Evolutionary conservation across 1,140 invertebrate genomes (phyloP), one percentile per base, ranked within the genome.

Genomic region (Rhysida immarginata): DNA sequence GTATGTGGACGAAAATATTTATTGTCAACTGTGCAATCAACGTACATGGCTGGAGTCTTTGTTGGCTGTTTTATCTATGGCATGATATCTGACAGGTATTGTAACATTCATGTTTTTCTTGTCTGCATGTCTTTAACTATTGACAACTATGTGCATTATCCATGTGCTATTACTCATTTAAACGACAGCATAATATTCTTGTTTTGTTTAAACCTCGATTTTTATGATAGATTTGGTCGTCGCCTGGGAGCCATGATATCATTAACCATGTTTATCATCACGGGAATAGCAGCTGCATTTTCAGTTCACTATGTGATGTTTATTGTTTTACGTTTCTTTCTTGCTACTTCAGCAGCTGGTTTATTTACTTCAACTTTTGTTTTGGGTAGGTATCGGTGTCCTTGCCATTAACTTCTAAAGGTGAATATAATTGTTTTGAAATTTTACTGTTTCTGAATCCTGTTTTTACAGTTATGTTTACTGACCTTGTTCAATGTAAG

Each of bases 41-140:
- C 57, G 26, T 65, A 62, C 50, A 65, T 65, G 63, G 43, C 58
- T 1, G 64, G 64, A 1, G 59, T 59, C 11, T 63, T 62, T 48
- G 56, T 64, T 49, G 64, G 64, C 13, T 54, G 60, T 5, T 57
- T 64, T 0, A 25, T 60, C 13, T 60, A 55, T 24, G 64, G 63
- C 13, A 58, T 56, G 29, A 51, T 59, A 16, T 54, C 58, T 0
- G 64, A 65, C 60, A 49, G 57, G 57, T 56, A 50, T 8, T 5
- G 29, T 16, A 35, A 35, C 5, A 8, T 35, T 35, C 5, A 35
- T 35, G 29, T n/a, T n/a, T n/a, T n/a, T n/a, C n/a, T n/a, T n/a
- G n/a, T n/a, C n/a, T n/a, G n/a, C n/a, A n/a, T n/a, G n/a, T n/a
- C n/a, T n/a, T n/a, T n/a, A n/a, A n/a, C n/a, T n/a, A n/a, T n/a